Evolutionary conservation across 2,113 vertebrate species (phyloP).

Genomic region (Maylandia zebra): DNA sequence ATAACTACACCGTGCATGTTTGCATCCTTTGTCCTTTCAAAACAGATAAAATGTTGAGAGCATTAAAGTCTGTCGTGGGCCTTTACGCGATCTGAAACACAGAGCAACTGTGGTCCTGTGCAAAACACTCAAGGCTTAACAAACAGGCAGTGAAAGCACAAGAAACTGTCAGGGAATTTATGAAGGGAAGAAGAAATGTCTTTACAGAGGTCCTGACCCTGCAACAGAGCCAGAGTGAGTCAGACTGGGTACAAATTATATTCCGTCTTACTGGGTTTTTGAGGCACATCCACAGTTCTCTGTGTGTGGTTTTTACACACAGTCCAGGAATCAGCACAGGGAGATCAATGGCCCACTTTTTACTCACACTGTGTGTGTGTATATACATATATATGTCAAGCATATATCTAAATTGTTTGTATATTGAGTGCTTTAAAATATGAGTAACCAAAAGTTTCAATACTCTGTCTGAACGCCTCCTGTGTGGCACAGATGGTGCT

Average conservation of each 20-base stretch:
- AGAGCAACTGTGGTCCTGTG: background rate
- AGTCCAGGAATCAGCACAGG: background rate
- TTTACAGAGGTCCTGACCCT: background rate
- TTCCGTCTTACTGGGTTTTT: background rate
- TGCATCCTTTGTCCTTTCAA: slow-evolving; percentile 7
- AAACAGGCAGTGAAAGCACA: background rate
- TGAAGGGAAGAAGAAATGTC: background rate
- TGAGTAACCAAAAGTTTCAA: background rate
- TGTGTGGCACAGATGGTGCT: background rate
- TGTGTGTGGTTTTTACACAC: background rate
- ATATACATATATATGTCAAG: background rate
- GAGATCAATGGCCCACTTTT: background rate
- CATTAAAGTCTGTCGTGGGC: background rate
- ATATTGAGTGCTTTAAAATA: background rate
- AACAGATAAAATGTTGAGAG: slow-evolving; percentile 22
- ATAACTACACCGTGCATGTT: background rate
- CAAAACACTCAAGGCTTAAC: background rate
- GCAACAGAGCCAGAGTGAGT: background rate
- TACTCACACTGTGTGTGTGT: background rate
- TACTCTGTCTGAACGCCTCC: background rate
- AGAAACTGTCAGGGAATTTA: background rate
- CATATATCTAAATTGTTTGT: background rate
- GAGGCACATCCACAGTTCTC: background rate
- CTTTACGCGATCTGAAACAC: background rate
- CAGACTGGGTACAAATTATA: background rate